phyloP scores from a whole-genome alignment of 2,113 vertebrate species.

The Spea multiplicata region DNA sequence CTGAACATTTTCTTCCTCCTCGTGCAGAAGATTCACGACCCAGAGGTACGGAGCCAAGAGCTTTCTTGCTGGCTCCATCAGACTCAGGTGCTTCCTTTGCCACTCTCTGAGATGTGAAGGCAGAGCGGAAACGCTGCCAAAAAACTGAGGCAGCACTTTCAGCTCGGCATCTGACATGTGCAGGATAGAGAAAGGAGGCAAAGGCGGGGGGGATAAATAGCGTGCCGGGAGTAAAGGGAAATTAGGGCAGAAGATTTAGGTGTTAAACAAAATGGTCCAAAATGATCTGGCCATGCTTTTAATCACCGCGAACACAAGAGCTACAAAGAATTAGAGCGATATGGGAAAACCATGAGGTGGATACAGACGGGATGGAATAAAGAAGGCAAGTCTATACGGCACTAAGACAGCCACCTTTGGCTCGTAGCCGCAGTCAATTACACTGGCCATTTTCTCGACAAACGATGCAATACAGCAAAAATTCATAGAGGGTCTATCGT shows the following conservation, averaged over 20 bases:
- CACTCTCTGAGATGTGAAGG: constrained; percentile 4
- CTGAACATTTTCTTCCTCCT: constrained; percentile 2
- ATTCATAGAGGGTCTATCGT: no score
- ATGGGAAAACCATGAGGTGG: neutral
- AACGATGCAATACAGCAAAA: no score
- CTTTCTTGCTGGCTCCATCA: neutral
- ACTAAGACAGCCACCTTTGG: neutral
- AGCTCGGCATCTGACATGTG: rapidly evolving
- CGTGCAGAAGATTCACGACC: constrained; percentile 32
- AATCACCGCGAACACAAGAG: neutral
- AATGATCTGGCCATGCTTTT: constrained; percentile 10
- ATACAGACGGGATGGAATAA: neutral
- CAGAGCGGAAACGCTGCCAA: neutral
- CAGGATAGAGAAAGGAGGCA: constrained; percentile 12
- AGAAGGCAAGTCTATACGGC: neutral
- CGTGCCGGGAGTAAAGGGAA: neutral
- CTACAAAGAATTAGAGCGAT: neutral
- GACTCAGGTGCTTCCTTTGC: constrained; percentile 41
- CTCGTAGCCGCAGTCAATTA: neutral
- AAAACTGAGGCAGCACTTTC: constrained; percentile 39
- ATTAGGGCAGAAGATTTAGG: constrained; percentile 31
- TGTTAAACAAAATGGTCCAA: constrained; percentile 16
- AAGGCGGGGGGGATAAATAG: neutral
- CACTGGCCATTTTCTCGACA: no score
- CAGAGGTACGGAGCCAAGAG: neutral